Conservation (phyloP, 2,888 invertebrate genomes). For the Leucania comma region DNA sequence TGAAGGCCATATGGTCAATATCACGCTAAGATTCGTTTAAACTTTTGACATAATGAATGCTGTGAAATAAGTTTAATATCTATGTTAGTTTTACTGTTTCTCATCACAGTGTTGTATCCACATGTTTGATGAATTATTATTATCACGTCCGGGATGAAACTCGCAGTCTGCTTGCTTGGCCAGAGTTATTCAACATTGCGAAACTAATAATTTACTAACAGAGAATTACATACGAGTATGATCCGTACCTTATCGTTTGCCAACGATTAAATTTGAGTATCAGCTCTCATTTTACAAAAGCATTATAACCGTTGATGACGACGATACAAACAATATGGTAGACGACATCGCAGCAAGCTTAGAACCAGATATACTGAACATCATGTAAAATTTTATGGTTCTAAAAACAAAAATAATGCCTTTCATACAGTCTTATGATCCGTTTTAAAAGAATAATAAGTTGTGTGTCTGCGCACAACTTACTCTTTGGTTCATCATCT, state of each 20-base stretch:
- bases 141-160: slow-evolving; percentile 39
- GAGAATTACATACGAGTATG: background rate
- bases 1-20: slow-evolving; percentile 37
- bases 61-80: slow-evolving; percentile 5
- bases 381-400: too few relatives aligned
- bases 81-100: slow-evolving; percentile 4
- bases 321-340: background rate
- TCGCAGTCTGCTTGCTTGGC: background rate
- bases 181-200: slow-evolving; percentile 8
- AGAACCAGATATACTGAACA: too few relatives aligned
- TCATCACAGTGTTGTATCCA: slow-evolving; percentile 15
- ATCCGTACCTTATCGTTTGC: too few relatives aligned
- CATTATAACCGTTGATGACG: background rate
- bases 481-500: too few relatives aligned
- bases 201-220: slow-evolving; percentile 4
- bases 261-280: background rate
- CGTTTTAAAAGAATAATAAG: too few relatives aligned
- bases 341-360: too few relatives aligned
- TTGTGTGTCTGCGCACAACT: too few relatives aligned
- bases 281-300: background rate
- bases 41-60: slow-evolving; percentile 1
- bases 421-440: too few relatives aligned
- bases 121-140: slow-evolving; percentile 44
- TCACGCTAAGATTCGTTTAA: slow-evolving; percentile 13
- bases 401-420: too few relatives aligned